Evolutionary conservation across 64 coral and sea anemone species (phyloP).

Genomic region (Astreopora myriophthalma): DNA sequence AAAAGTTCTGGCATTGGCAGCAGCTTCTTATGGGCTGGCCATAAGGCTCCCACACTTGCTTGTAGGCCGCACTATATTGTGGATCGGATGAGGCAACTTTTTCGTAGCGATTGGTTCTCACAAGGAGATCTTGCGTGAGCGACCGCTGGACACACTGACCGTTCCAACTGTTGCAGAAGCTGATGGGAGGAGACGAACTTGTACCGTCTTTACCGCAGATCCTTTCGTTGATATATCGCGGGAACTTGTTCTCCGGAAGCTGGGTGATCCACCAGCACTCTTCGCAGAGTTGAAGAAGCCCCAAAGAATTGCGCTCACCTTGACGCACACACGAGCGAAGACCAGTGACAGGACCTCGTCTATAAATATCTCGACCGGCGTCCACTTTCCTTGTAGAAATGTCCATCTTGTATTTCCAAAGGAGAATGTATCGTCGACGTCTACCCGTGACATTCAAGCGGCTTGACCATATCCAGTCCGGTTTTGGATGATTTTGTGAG

Average conservation of each 20-base stretch:
- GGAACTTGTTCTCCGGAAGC: not conserved
- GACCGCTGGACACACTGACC: constrained; percentile 25
- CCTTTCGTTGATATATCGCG: constrained; percentile 14
- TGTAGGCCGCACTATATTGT: not conserved
- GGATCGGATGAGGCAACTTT: not conserved
- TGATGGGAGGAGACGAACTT: not conserved
- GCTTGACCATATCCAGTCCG: not conserved
- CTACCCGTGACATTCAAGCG: not conserved
- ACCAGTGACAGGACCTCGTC: not conserved
- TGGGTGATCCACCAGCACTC: not conserved
- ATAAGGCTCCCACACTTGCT: not conserved
- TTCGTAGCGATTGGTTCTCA: not conserved
- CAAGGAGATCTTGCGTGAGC: constrained; percentile 26
- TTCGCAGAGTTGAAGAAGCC: not conserved
- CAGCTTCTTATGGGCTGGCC: constrained; percentile 14
- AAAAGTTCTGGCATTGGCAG: constrained; percentile 34
- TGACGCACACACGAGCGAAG: not conserved
- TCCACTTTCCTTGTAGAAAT: not conserved
- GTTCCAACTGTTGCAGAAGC: not conserved
- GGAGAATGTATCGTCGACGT: not conserved
- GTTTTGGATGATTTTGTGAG: not conserved
- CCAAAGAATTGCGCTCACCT: not conserved
- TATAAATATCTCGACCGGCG: not conserved
- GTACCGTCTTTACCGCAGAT: not conserved
- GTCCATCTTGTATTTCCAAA: not conserved